phyloP scores from a whole-genome alignment of 2,888 invertebrate species.

The Chloroclystis v-ata region DNA sequence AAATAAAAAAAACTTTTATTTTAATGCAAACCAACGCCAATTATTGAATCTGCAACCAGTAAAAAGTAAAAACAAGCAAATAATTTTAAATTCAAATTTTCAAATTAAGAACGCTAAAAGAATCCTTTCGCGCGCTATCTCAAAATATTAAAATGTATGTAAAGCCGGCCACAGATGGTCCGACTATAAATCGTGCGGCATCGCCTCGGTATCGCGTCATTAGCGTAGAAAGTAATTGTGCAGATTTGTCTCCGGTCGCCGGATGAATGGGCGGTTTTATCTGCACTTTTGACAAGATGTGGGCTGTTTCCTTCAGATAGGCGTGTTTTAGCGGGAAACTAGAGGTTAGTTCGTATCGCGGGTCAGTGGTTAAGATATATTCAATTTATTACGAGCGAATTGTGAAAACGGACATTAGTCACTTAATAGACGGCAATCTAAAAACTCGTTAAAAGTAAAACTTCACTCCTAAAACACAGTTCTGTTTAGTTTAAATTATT shows the following conservation, averaged over 20 bases:
- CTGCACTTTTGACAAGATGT: constrained; percentile 50
- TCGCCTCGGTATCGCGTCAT: constrained; percentile 63
- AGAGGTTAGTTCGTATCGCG: not conserved
- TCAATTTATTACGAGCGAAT: not conserved
- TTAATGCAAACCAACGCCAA: not conserved
- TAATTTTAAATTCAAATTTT: too few relatives aligned
- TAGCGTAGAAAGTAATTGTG: constrained; percentile 65
- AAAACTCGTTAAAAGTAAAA: too few relatives aligned
- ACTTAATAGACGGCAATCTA: too few relatives aligned
- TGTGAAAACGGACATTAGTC: not conserved
- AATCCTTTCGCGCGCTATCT: constrained; percentile 55
- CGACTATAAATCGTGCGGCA: constrained; percentile 63
- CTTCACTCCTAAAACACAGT: too few relatives aligned
- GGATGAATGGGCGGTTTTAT: constrained; percentile 53
- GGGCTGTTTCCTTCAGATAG: constrained; percentile 34
- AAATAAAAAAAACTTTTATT: too few relatives aligned
- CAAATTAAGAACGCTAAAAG: constrained; percentile 28
- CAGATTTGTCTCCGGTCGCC: constrained; percentile 57
- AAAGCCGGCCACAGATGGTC: constrained; percentile 59
- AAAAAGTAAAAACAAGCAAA: constrained; percentile 15
- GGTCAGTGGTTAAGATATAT: not conserved
- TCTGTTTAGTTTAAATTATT: too few relatives aligned
- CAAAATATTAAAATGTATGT: constrained; percentile 69
- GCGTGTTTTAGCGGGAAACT: constrained; percentile 25
- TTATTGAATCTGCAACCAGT: constrained; percentile 7